Evolutionary conservation across 1,140 invertebrate genomes (phyloP).

Genomic region (Maconellicoccus hirsutus): DNA sequence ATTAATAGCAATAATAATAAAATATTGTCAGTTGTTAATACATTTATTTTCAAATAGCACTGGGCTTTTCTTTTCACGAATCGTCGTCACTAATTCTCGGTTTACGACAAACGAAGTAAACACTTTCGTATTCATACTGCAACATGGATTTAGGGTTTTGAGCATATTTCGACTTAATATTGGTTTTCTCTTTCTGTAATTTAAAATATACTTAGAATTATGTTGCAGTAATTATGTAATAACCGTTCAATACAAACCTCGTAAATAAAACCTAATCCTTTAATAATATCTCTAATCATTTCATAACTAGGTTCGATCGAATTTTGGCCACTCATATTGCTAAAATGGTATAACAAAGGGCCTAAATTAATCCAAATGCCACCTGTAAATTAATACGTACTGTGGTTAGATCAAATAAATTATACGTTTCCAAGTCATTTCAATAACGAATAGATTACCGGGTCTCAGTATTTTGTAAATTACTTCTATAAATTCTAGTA

Average conservation of each 20-base stretch:
- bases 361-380: slow-evolving; percentile 84
- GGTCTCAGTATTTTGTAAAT: slow-evolving; percentile 86
- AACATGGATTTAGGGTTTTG: slow-evolving; percentile 91
- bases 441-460: slow-evolving; percentile 32
- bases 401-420: too few relatives aligned
- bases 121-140: slow-evolving; percentile 75
- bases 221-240: not conserved
- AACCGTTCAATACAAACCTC: slow-evolving; percentile 45
- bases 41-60: not conserved
- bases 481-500: slow-evolving; percentile 87
- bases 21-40: not conserved
- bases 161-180: slow-evolving; percentile 74
- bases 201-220: not conserved
- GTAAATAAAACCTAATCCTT: slow-evolving; percentile 74
- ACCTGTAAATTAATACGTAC: slow-evolving; percentile 43
- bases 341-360: slow-evolving; percentile 88
- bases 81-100: slow-evolving; percentile 34
- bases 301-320: slow-evolving; percentile 92
- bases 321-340: slow-evolving; percentile 73
- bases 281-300: slow-evolving; percentile 67
- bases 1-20: too few relatives aligned
- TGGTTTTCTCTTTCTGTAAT: slow-evolving; percentile 60
- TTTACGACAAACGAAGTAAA: slow-evolving; percentile 79
- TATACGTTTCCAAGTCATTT: too few relatives aligned
- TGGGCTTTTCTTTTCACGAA: not conserved